Evolutionary conservation across 2,888 invertebrate genomes (phyloP).

Genomic region (Ophioninae sp.): DNA sequence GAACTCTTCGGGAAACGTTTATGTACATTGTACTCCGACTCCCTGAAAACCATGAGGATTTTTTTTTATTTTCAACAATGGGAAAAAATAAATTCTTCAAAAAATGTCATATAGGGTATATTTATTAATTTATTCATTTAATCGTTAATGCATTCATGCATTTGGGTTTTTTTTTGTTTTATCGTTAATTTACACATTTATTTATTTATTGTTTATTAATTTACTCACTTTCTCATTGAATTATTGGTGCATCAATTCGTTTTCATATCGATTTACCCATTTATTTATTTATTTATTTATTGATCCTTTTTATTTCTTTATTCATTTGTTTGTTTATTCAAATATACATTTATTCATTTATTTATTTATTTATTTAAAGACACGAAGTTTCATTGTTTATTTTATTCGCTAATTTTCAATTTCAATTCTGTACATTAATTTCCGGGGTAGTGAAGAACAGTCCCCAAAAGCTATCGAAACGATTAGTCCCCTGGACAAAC

Average conservation of each 20-base stretch:
- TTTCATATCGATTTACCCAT: too few species aligned
- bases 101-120: not conserved
- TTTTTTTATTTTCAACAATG: not conserved
- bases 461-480: too few species aligned
- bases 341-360: too few species aligned
- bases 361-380: not conserved
- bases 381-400: not conserved
- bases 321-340: not conserved
- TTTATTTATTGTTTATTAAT: too few species aligned
- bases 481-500: not conserved
- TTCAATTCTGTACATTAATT: not conserved
- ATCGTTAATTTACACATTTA: too few species aligned
- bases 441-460: not conserved
- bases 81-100: not conserved
- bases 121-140: too few species aligned
- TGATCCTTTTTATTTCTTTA: not conserved
- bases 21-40: not conserved
- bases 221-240: too few species aligned
- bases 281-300: too few species aligned
- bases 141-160: not conserved
- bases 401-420: not conserved
- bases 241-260: too few species aligned
- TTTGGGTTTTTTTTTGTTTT: not conserved
- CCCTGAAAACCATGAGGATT: not conserved
- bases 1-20: constrained; percentile 13